These are phyloP conservation scores for Myotis findleyi DNA, from an alignment of 2,797 vertebrate species.

Conservation along the genomic window DNA sequence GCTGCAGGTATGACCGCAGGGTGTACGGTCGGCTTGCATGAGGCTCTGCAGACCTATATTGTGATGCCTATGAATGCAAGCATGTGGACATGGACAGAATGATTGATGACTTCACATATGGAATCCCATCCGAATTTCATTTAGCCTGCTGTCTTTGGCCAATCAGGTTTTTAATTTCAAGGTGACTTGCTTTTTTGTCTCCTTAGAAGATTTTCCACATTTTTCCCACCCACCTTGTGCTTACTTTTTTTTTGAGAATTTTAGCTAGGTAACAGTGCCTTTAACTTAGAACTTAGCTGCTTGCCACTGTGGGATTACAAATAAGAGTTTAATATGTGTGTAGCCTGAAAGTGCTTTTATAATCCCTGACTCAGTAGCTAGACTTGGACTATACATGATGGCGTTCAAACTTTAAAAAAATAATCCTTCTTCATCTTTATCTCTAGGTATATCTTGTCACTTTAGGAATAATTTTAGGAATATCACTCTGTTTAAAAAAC, in stretches of 20 bases:
- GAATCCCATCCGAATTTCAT: neutral
- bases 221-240: neutral
- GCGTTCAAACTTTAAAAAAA: neutral
- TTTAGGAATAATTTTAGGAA: conserved; percentile 35
- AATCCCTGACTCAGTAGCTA: neutral
- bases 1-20: neutral
- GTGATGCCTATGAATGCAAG: neutral
- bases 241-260: neutral
- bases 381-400: neutral
- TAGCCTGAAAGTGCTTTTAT: conserved; percentile 6
- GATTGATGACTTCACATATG: neutral
- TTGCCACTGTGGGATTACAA: neutral
- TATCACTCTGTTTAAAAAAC: neutral
- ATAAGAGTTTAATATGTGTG: neutral
- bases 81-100: neutral
- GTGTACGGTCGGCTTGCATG: neutral
- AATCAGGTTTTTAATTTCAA: conserved; percentile 36
- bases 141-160: neutral
- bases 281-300: conserved; percentile 37
- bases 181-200: conserved; percentile 13
- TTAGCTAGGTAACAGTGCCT: neutral
- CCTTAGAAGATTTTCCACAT: neutral
- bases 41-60: neutral
- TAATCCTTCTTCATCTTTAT: neutral
- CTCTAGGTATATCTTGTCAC: neutral